Evolutionary conservation across 2,113 vertebrate species (phyloP).

Genomic region (Catharus bicknelli): DNA sequence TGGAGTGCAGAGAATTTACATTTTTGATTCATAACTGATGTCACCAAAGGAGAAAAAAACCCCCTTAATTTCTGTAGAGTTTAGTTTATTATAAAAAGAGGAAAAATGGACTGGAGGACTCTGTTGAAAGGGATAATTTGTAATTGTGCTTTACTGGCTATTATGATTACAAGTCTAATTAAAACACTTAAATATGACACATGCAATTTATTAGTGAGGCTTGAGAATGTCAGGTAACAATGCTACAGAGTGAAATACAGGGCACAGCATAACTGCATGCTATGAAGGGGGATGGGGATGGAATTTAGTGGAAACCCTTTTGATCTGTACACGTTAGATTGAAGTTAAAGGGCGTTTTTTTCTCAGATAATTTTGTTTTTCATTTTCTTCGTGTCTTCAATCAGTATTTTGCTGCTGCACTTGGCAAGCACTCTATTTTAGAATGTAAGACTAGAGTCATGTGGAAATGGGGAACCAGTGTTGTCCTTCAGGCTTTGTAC

Average conservation of each 20-base stretch:
- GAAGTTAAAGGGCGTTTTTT: background rate
- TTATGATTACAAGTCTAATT: background rate
- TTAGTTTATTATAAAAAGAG: background rate
- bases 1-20: background rate
- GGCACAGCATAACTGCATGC: background rate
- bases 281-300: background rate
- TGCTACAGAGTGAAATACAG: background rate
- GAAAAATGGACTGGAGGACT: background rate
- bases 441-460: background rate
- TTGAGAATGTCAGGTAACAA: background rate
- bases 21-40: background rate
- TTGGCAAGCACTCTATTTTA: background rate
- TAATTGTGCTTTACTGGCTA: background rate
- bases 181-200: background rate
- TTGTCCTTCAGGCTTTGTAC: background rate
- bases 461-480: background rate
- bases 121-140: background rate
- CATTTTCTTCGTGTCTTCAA: background rate
- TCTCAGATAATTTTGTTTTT: background rate
- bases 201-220: background rate
- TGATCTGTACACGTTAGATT: background rate
- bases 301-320: background rate
- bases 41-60: background rate
- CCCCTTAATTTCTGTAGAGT: background rate
- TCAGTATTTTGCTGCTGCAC: background rate